phyloP scores from a whole-genome alignment of 2,888 invertebrate genomes.

The Tetranychus piercei region DNA sequence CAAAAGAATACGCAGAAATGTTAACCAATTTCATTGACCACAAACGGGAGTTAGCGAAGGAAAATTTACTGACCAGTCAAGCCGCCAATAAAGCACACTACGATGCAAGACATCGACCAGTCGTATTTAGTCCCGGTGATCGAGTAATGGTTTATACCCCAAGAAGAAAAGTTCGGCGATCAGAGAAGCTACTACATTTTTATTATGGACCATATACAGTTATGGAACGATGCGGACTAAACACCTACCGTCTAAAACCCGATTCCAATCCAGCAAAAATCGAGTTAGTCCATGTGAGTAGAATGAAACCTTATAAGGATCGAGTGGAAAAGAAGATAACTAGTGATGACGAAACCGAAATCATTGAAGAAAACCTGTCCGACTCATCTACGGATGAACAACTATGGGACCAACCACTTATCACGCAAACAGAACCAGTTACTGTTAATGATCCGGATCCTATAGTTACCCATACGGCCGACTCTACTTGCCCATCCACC shows the following conservation, averaged over 20 bases:
- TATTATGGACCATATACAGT: slow-evolving; percentile 17
- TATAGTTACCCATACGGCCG: background rate
- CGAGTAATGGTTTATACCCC: slow-evolving; percentile 15
- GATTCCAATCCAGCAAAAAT: background rate
- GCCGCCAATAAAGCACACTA: background rate
- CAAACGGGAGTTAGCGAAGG: background rate
- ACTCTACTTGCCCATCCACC: background rate
- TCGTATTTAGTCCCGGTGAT: slow-evolving; percentile 12
- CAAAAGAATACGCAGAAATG: background rate
- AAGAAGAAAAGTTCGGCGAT: slow-evolving; percentile 5
- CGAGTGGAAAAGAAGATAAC: background rate
- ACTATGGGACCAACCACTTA: background rate
- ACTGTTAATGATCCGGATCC: background rate
- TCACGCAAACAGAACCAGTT: background rate
- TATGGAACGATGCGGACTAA: background rate
- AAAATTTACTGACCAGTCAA: background rate
- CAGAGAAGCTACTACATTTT: slow-evolving; percentile 16
- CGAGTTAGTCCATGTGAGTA: slow-evolving; percentile 15
- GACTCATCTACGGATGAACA: background rate
- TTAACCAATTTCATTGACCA: background rate
- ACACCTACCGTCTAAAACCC: background rate
- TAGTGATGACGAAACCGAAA: background rate
- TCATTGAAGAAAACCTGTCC: background rate
- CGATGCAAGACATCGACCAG: background rate
- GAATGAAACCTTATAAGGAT: slow-evolving; percentile 13